Evolutionary conservation across 30 jellyfish, hydroid and myxozoan genomes (phyloP).

Genomic region (Cassiopea xamachana): DNA sequence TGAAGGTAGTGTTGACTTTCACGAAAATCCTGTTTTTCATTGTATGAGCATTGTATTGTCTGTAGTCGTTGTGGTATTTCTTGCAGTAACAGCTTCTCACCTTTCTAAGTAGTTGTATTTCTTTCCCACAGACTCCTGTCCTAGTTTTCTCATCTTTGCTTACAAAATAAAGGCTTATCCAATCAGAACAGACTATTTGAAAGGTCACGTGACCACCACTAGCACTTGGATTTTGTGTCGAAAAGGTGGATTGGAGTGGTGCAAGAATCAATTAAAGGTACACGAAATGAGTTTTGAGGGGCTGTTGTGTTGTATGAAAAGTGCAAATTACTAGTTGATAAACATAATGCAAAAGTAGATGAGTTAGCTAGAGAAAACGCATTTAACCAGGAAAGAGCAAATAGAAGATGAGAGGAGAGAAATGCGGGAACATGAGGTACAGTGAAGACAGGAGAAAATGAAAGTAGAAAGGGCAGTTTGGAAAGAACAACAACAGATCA

Average conservation of each 20-base stretch:
- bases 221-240: too few relatives aligned
- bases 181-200: too few relatives aligned
- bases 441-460: constrained; percentile 17
- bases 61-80: too few relatives aligned
- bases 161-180: too few relatives aligned
- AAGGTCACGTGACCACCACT: too few relatives aligned
- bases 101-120: too few relatives aligned
- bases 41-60: too few relatives aligned
- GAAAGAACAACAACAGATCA: constrained; percentile 33
- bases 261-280: constrained; percentile 5
- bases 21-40: too few relatives aligned
- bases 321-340: constrained; percentile 20
- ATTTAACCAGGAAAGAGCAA: constrained; percentile 24
- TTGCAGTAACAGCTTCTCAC: too few relatives aligned
- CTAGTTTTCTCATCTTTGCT: too few relatives aligned
- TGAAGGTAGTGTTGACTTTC: too few relatives aligned
- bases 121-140: too few relatives aligned
- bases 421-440: constrained; percentile 16
- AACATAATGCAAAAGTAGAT: not conserved
- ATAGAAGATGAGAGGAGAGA: constrained; percentile 58
- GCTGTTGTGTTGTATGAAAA: constrained; percentile 27
- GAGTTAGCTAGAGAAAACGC: constrained; percentile 21
- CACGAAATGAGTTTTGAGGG: constrained; percentile 10
- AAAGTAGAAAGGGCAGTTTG: constrained; percentile 55
- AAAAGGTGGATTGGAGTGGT: not conserved